These are phyloP conservation scores for Drosophila cyrtoloma DNA, from an alignment of 2,888 invertebrate species.

Conservation along the genomic window DNA sequence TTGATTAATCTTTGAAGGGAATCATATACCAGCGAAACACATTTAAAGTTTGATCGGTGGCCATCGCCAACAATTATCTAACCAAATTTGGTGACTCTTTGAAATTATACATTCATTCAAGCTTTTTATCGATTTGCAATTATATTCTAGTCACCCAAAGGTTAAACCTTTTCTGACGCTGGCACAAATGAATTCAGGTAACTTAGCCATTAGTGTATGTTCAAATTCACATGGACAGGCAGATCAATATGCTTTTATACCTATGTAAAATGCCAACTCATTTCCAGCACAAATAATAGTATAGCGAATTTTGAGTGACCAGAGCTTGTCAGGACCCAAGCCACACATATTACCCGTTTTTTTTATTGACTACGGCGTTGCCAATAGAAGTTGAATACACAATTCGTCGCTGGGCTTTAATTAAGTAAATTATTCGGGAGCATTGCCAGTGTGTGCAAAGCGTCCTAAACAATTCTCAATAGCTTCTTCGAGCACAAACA, in stretches of 20 bases:
- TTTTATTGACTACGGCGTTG: not conserved
- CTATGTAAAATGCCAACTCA: not conserved
- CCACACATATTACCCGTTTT: not conserved
- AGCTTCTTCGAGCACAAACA: constrained; percentile 56
- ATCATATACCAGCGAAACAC: not conserved
- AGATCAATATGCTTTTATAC: not conserved
- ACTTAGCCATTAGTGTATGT: too few relatives aligned
- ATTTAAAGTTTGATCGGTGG: not conserved
- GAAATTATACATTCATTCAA: not conserved
- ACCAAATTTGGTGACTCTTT: not conserved
- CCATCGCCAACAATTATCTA: not conserved
- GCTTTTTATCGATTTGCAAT: not conserved
- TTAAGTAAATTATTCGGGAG: not conserved
- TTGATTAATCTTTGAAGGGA: not conserved
- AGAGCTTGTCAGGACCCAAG: not conserved
- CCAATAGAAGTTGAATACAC: not conserved
- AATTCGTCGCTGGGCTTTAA: not conserved
- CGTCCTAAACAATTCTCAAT: constrained; percentile 11
- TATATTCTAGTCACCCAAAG: not conserved
- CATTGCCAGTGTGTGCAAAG: not conserved
- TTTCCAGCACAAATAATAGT: not conserved
- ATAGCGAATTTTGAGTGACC: not conserved
- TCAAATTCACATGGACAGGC: not conserved
- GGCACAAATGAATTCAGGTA: not conserved
- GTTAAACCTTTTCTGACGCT: not conserved